A percentile compares a stretch with the other conserved stretches of the same genome.
phyloP scores from a whole-genome alignment of 1,140 invertebrate genomes.

The Periplaneta americana region DNA sequence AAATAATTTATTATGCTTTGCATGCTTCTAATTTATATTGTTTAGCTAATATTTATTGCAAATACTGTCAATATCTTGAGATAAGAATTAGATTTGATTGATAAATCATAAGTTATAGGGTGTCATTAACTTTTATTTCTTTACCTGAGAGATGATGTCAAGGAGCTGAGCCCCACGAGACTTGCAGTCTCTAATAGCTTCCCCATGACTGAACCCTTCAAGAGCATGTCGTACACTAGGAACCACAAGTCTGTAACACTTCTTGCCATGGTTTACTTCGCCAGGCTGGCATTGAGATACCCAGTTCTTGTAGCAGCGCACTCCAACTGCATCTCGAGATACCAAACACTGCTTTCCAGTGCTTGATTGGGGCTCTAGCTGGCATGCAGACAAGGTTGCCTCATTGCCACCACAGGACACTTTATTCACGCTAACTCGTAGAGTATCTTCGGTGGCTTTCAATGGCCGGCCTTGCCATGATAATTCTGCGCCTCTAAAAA shows the following conservation, averaged over 20 bases:
- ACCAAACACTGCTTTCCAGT: conserved; percentile 18
- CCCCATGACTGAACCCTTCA: conserved; percentile 39
- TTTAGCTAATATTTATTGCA: no score
- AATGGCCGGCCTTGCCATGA: conserved; percentile 44
- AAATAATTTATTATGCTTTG: no score
- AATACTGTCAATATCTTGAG: no score
- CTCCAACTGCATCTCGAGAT: conserved; percentile 39
- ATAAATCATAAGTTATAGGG: no score
- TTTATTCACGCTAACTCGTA: conserved; percentile 36
- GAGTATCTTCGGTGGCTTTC: conserved; percentile 25
- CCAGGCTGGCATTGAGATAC: conserved; percentile 41
- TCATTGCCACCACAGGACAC: conserved; percentile 46
- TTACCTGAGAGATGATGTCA: conserved; percentile 41
- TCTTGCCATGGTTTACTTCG: conserved; percentile 40
- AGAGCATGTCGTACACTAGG: conserved; percentile 22
- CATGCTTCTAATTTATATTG: no score
- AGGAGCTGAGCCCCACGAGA: conserved; percentile 40
- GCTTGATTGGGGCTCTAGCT: conserved; percentile 35
- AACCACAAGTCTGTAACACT: conserved; percentile 39
- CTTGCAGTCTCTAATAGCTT: conserved; percentile 41
- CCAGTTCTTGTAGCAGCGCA: conserved; percentile 40
- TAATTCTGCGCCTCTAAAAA: conserved; percentile 43
- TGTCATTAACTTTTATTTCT: no score
- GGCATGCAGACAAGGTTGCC: conserved; percentile 41
- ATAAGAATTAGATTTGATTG: no score